Conservation (phyloP, 2,797 vertebrate genomes). For the Echeneis naucrates region DNA sequence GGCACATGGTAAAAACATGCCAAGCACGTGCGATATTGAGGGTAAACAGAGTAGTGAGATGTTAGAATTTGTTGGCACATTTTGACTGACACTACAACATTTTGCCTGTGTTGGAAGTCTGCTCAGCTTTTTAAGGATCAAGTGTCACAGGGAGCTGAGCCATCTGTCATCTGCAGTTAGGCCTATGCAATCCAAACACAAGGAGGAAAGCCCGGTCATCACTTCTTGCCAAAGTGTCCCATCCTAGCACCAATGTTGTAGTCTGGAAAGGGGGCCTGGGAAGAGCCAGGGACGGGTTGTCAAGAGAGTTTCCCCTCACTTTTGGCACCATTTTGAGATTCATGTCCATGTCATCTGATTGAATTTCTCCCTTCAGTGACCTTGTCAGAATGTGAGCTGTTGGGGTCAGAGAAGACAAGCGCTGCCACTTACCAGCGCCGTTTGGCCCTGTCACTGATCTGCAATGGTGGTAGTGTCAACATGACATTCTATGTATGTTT, state of each 20-base stretch:
- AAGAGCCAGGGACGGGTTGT: conserved; percentile 19
- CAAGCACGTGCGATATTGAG: not conserved
- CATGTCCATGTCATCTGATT: conserved; percentile 25
- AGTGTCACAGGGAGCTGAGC: conserved; percentile 55
- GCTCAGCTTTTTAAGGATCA: conserved; percentile 47
- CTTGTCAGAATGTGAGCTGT: conserved; percentile 55
- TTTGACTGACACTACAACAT: conserved; percentile 26
- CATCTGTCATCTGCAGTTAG: conserved; percentile 62
- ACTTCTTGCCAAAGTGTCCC: conserved; percentile 63
- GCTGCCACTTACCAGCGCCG: conserved; percentile 35
- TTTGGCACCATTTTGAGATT: conserved; percentile 12
- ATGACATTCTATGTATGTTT: conserved; percentile 65
- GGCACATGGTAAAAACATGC: conserved; percentile 3
- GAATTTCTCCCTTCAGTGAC: conserved; percentile 44
- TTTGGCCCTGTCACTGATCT: conserved; percentile 35
- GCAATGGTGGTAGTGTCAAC: conserved; percentile 66
- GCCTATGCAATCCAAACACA: conserved; percentile 64
- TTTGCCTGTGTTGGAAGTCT: conserved; percentile 30
- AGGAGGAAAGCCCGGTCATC: conserved; percentile 69
- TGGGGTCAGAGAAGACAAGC: conserved; percentile 44
- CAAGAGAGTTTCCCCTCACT: conserved; percentile 21
- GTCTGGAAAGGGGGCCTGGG: conserved; percentile 2
- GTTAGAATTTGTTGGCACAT: conserved; percentile 23
- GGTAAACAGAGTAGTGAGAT: not conserved
- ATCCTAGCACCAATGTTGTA: conserved; percentile 37